phyloP scores from a whole-genome alignment of 2,797 vertebrate species.

The Microchirus variegatus region DNA sequence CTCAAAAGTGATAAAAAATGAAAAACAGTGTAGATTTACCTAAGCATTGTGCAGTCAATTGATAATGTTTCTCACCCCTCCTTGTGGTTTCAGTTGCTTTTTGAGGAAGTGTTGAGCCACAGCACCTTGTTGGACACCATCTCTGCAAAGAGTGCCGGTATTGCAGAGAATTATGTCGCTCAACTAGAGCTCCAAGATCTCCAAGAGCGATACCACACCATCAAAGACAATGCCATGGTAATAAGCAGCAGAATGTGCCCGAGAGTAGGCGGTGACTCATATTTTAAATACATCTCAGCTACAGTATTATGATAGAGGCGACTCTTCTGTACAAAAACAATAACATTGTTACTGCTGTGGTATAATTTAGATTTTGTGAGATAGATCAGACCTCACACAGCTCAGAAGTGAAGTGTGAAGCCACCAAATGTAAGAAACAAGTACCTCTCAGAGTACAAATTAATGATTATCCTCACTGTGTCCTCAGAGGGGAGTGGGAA shows the following conservation, averaged over 20 bases:
- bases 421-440: not conserved
- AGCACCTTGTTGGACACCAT: constrained; percentile 88
- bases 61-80: not conserved
- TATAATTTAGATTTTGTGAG: not conserved
- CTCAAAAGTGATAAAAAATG: no score
- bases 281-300: not conserved
- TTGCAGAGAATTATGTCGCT: constrained; percentile 90
- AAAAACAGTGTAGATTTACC: no score
- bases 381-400: not conserved
- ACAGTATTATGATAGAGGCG: not conserved
- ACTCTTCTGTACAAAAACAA: not conserved
- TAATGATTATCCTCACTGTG: constrained; percentile 1
- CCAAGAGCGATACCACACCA: constrained; percentile 85
- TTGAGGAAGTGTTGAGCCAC: constrained; percentile 93
- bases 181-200: constrained; percentile 93
- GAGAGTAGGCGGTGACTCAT: not conserved
- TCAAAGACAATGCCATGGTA: constrained; percentile 90
- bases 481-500: constrained; percentile 85
- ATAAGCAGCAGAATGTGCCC: not conserved
- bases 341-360: no score
- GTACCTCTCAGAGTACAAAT: not conserved
- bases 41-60: no score
- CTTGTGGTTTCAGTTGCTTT: constrained; percentile 83
- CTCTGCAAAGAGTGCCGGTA: constrained; percentile 86
- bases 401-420: not conserved